Evolutionary conservation across 2,797 vertebrate genomes (phyloP).

Genomic region (Sardinella longiceps): DNA sequence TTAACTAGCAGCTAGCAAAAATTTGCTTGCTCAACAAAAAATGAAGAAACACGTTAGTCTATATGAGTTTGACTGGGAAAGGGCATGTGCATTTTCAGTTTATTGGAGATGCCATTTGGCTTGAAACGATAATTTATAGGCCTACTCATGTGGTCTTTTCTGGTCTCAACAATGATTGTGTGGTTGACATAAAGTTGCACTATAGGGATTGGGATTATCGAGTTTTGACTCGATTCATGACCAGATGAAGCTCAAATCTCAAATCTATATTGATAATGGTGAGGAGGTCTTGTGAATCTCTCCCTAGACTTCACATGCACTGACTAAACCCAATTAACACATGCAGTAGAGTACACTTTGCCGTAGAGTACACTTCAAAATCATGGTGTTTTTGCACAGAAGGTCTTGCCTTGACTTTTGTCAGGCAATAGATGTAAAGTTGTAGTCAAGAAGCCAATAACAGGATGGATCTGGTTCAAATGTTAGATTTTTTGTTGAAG

Average conservation of each 20-base stretch:
- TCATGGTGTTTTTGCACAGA: too few relatives aligned
- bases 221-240: not conserved
- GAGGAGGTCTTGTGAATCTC: not conserved
- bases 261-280: not conserved
- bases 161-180: too few relatives aligned
- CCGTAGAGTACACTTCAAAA: too few relatives aligned
- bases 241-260: not conserved
- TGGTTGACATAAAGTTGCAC: not conserved
- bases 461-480: too few relatives aligned
- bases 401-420: too few relatives aligned
- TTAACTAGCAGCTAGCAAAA: not conserved
- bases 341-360: too few relatives aligned
- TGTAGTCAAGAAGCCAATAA: too few relatives aligned
- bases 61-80: not conserved
- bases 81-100: too few relatives aligned
- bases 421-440: too few relatives aligned
- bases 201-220: too few relatives aligned
- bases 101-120: not conserved
- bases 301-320: not conserved
- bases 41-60: not conserved
- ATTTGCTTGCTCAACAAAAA: not conserved
- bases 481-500: too few relatives aligned
- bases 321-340: not conserved
- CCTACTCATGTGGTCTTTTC: not conserved
- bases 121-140: not conserved